These are phyloP conservation scores for Sebastes melanostomus DNA, from an alignment of 2,797 vertebrate species.

Conservation along the genomic window DNA sequence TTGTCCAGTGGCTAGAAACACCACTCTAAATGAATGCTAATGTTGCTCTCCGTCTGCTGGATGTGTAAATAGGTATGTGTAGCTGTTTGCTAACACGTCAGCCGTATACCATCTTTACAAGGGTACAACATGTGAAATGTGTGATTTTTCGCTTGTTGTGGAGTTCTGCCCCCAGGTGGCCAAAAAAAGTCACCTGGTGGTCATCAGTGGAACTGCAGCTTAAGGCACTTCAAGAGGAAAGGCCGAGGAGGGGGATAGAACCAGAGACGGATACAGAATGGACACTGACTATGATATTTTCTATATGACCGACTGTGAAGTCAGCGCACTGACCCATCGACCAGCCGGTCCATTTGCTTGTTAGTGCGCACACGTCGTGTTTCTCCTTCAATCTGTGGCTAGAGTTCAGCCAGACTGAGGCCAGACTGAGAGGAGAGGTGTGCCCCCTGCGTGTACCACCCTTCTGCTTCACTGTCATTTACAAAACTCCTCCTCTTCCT, in stretches of 20 bases:
- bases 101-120: neutral
- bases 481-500: constrained; percentile 45
- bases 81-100: neutral
- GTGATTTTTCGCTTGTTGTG: neutral
- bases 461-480: constrained; percentile 44
- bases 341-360: neutral
- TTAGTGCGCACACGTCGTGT: neutral
- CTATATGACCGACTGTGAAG: neutral
- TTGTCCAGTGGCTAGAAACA: neutral
- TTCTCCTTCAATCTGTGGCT: neutral
- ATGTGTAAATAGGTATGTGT: neutral
- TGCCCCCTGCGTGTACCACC: neutral
- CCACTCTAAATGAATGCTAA: neutral
- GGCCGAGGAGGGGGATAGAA: neutral
- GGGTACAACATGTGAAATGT: neutral
- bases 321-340: neutral
- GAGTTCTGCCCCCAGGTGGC: neutral
- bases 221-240: neutral
- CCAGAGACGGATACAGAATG: neutral
- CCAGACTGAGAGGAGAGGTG: constrained; percentile 11
- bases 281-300: neutral
- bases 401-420: constrained; percentile 4
- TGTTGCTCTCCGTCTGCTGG: neutral
- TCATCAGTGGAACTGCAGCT: neutral
- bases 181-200: neutral